A percentile compares a stretch with the other conserved stretches of the same genome.
These are phyloP conservation scores for Cheilosia soror DNA, from an alignment of 2,888 invertebrate genomes.

Conservation along the genomic window DNA sequence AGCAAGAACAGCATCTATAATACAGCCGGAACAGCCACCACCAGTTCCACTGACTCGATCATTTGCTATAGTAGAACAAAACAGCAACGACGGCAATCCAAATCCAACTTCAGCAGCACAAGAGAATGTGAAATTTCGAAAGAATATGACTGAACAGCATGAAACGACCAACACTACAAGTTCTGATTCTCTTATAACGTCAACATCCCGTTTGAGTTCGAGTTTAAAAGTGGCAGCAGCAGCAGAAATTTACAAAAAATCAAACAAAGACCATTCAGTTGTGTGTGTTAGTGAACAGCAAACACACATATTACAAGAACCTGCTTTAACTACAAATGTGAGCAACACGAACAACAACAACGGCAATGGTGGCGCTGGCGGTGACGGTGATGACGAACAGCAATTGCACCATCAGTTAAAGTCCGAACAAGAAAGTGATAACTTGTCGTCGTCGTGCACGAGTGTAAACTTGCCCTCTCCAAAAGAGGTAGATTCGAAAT, in stretches of 20 bases:
- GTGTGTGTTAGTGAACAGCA: constrained; percentile 61
- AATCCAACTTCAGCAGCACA: constrained; percentile 23
- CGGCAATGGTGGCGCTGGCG: constrained; percentile 32
- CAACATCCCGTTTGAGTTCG: constrained; percentile 69
- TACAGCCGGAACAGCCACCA: constrained; percentile 48
- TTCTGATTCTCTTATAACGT: constrained; percentile 63
- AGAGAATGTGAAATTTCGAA: constrained; percentile 66
- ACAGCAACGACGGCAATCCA: constrained; percentile 50
- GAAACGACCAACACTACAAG: constrained; percentile 56
- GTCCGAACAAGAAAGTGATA: constrained; percentile 57
- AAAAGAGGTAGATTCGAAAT: constrained; percentile 44
- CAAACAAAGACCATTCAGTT: constrained; percentile 58
- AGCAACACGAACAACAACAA: constrained; percentile 35
- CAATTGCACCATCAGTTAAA: constrained; percentile 68
- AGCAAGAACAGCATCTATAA: constrained; percentile 49
- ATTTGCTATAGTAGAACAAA: constrained; percentile 52
- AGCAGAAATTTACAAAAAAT: constrained; percentile 67
- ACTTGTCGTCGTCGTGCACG: constrained; percentile 38
- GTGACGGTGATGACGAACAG: constrained; percentile 50
- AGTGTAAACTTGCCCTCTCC: constrained; percentile 13
- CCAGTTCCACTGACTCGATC: constrained; percentile 46
- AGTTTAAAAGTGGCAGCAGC: constrained; percentile 62
- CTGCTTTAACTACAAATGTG: constrained; percentile 63
- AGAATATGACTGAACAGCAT: constrained; percentile 62
- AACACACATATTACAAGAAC: constrained; percentile 65